These are phyloP conservation scores for Biston betularia DNA, from an alignment of 2,888 invertebrate genomes.

Conservation along the genomic window DNA sequence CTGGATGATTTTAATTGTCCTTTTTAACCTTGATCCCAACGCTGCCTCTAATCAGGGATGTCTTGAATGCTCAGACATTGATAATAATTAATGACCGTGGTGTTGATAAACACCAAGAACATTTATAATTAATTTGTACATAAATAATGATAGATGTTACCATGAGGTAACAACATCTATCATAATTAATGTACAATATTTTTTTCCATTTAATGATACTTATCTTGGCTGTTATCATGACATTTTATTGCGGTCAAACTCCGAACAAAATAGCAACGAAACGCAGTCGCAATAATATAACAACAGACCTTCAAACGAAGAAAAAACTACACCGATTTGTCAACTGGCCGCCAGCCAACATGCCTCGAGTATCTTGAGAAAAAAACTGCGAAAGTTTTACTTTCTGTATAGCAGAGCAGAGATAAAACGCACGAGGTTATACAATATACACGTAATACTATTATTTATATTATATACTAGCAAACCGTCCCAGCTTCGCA, in stretches of 20 bases:
- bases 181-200: too few species aligned
- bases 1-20: conserved; percentile 31
- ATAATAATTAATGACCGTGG: conserved; percentile 1
- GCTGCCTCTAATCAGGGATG: conserved; percentile 12
- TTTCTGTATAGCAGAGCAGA: neutral
- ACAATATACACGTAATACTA: too few species aligned
- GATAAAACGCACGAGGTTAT: neutral
- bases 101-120: neutral
- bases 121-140: neutral
- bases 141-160: neutral
- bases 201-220: too few species aligned
- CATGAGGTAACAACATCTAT: too few species aligned
- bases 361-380: conserved; percentile 30
- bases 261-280: conserved; percentile 8
- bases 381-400: conserved; percentile 6
- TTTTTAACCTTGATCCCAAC: conserved; percentile 21
- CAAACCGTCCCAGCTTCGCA: too few species aligned
- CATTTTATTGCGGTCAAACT: conserved; percentile 5
- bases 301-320: conserved; percentile 37
- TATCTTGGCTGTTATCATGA: neutral
- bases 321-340: conserved; percentile 36
- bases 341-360: conserved; percentile 45
- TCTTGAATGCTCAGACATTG: conserved; percentile 7
- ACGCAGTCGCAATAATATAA: conserved; percentile 27
- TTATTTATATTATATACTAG: too few species aligned